A percentile compares a stretch with the other conserved stretches of the same genome.
These are phyloP conservation scores for Aphelinus atriplicis DNA, from an alignment of 1,140 invertebrate species.

Conservation along the genomic window DNA sequence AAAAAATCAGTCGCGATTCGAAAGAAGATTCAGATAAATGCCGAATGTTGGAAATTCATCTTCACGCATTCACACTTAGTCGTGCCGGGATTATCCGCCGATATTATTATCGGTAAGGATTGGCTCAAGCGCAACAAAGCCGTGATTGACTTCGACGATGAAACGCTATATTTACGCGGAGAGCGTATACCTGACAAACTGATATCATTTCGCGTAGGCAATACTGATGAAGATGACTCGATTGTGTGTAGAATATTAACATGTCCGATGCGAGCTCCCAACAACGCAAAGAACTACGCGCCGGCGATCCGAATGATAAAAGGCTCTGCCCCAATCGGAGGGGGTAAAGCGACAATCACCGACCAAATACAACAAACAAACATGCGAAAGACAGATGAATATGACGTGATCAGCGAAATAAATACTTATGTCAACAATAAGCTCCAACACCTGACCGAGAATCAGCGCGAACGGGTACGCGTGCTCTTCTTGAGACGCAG, in stretches of 20 bases:
- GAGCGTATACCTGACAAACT: background rate
- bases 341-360: background rate
- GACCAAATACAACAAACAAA: background rate
- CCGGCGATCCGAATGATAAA: background rate
- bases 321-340: background rate
- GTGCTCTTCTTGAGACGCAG: conserved; percentile 7
- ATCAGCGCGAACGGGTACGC: background rate
- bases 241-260: too few species aligned
- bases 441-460: background rate
- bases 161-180: background rate
- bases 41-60: background rate
- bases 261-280: too few species aligned
- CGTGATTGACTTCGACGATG: conserved; percentile 23
- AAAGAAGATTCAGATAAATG: conserved; percentile 26
- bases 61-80: conserved; percentile 29
- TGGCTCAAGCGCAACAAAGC: conserved; percentile 25
- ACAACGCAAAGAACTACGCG: too few species aligned
- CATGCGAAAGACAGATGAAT: background rate
- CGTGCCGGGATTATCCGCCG: conserved; percentile 29
- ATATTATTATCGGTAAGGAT: conserved; percentile 35
- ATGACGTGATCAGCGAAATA: too few species aligned
- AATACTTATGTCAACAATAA: background rate
- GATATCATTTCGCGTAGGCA: background rate
- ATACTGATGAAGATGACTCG: too few species aligned
- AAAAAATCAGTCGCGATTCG: conserved; percentile 28